Conservation (phyloP, 1,140 invertebrate genomes). For the Diorhabda carinulata region DNA sequence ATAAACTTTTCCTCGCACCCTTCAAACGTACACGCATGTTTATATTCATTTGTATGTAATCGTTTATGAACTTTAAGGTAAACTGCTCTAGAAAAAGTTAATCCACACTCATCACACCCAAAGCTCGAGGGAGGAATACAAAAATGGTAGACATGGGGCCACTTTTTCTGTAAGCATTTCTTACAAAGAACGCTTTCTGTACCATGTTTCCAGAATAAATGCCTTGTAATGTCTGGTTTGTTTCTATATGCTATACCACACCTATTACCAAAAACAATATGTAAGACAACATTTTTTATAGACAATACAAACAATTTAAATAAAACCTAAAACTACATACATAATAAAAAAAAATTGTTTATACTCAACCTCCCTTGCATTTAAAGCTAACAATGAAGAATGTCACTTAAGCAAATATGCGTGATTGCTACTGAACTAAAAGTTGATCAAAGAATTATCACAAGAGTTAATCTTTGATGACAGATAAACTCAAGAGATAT, state of each 20-base stretch:
- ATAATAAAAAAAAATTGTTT: too few relatives aligned
- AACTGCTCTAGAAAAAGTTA: slow-evolving; percentile 70
- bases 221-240: slow-evolving; percentile 80
- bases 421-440: too few relatives aligned
- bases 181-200: slow-evolving; percentile 82
- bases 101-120: slow-evolving; percentile 74
- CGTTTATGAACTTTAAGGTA: slow-evolving; percentile 77
- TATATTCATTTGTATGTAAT: slow-evolving; percentile 64
- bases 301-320: too few relatives aligned
- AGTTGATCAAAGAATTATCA: too few relatives aligned
- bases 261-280: slow-evolving; percentile 41
- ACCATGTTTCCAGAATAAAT: slow-evolving; percentile 87
- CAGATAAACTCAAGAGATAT: too few relatives aligned
- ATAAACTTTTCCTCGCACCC: slow-evolving; percentile 72
- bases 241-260: slow-evolving; percentile 77
- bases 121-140: slow-evolving; percentile 74
- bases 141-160: slow-evolving; percentile 87
- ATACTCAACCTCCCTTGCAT: too few relatives aligned
- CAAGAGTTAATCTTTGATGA: too few relatives aligned
- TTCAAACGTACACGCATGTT: slow-evolving; percentile 65
- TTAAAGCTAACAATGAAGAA: too few relatives aligned
- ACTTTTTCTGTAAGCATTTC: slow-evolving; percentile 80
- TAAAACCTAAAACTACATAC: too few relatives aligned
- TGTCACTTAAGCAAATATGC: too few relatives aligned
- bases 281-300: too few relatives aligned